These are phyloP conservation scores for Drosophila anceps DNA, from an alignment of 2,888 invertebrate genomes.

Conservation along the genomic window DNA sequence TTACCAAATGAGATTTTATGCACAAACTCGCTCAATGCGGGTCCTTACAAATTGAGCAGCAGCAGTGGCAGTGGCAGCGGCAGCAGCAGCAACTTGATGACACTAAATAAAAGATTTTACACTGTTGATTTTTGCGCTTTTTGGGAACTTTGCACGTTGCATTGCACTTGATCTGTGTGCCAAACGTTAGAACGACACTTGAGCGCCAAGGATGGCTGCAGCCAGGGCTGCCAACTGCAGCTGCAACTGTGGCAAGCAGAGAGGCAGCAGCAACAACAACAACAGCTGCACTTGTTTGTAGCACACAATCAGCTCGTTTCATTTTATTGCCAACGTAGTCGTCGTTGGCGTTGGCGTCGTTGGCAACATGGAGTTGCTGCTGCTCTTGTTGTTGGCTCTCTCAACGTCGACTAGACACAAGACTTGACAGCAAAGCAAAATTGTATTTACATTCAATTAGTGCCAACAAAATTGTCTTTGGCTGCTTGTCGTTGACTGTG, in stretches of 20 bases:
- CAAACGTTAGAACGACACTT: constrained; percentile 80
- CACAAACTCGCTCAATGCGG: constrained; percentile 57
- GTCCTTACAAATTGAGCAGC: constrained; percentile 57
- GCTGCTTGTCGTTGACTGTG: constrained; percentile 71
- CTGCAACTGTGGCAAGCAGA: constrained; percentile 17
- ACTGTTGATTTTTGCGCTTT: constrained; percentile 81
- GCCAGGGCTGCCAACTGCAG: constrained; percentile 9
- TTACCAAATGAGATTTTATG: constrained; percentile 62
- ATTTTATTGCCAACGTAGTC: constrained; percentile 76
- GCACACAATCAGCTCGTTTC: constrained; percentile 79
- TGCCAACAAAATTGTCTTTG: constrained; percentile 81
- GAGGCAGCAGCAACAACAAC: constrained; percentile 14
- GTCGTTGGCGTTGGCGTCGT: constrained; percentile 30
- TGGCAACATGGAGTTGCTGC: constrained; percentile 7
- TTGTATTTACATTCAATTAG: constrained; percentile 82
- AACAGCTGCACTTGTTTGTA: constrained; percentile 72
- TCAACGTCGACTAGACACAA: constrained; percentile 73
- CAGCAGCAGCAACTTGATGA: constrained; percentile 63
- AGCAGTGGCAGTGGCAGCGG: constrained; percentile 24
- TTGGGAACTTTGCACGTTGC: constrained; percentile 78
- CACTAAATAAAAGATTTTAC: constrained; percentile 82
- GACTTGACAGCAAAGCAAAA: constrained; percentile 82
- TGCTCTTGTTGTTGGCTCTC: constrained; percentile 27
- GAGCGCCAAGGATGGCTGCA: constrained; percentile 36
- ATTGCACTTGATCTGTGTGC: constrained; percentile 82